Percentiles rank a stretch among this genome's conserved stretches.
These are phyloP conservation scores for Dynastes maya DNA, from an alignment of 2,888 invertebrate genomes.

Conservation along the genomic window DNA sequence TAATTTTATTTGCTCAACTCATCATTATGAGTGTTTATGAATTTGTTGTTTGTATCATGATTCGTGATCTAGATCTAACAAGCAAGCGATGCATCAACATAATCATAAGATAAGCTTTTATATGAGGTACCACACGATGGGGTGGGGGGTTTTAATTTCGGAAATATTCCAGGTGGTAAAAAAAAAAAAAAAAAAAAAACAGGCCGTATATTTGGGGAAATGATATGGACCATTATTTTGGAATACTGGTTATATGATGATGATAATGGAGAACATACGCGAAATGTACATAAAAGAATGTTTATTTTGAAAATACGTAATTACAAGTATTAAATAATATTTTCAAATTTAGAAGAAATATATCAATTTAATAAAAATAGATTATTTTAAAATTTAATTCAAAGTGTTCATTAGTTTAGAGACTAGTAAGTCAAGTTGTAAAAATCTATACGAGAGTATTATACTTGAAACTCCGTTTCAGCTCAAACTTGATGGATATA, in stretches of 20 bases:
- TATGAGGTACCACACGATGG: too few relatives aligned
- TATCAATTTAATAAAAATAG: constrained; percentile 42
- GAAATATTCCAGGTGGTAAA: too few relatives aligned
- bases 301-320: constrained; percentile 41
- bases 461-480: constrained; percentile 35
- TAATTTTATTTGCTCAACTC: too few relatives aligned
- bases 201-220: too few relatives aligned
- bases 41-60: too few relatives aligned
- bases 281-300: constrained; percentile 33
- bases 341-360: constrained; percentile 40
- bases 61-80: too few relatives aligned
- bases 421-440: constrained; percentile 40
- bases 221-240: too few relatives aligned
- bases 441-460: constrained; percentile 30
- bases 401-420: constrained; percentile 38
- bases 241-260: neutral
- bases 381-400: constrained; percentile 29
- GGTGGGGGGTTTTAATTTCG: too few relatives aligned
- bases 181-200: too few relatives aligned
- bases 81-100: too few relatives aligned
- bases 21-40: too few relatives aligned
- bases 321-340: constrained; percentile 41
- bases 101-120: too few relatives aligned
- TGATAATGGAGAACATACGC: constrained; percentile 27
- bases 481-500: constrained; percentile 26